Percentiles rank a stretch among this genome's conserved stretches.
These are phyloP conservation scores for Zaprionus lineosus DNA, from an alignment of 2,888 invertebrate genomes.

Conservation along the genomic window DNA sequence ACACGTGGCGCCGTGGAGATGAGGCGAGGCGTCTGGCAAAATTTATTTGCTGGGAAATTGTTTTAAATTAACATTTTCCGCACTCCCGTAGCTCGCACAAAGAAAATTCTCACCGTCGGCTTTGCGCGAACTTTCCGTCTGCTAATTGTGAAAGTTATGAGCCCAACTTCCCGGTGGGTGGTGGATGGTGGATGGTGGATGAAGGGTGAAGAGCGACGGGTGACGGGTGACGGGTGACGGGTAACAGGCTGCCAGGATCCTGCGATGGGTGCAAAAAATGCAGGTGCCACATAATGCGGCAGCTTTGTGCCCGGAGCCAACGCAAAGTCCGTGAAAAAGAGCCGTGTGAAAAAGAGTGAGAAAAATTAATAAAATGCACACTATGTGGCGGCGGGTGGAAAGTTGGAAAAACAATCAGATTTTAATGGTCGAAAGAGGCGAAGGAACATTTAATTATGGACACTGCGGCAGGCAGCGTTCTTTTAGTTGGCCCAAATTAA, in stretches of 20 bases:
- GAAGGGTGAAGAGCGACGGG: too few species aligned
- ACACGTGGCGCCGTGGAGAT: background rate
- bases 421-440: slow-evolving; percentile 4
- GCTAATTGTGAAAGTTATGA: slow-evolving; percentile 61
- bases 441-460: slow-evolving; percentile 32
- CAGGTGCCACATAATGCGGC: slow-evolving; percentile 3
- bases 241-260: background rate
- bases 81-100: slow-evolving; percentile 6
- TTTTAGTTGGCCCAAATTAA: slow-evolving; percentile 48
- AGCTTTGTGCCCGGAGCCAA: slow-evolving; percentile 13
- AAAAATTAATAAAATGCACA: slow-evolving; percentile 16
- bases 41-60: slow-evolving; percentile 27
- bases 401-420: slow-evolving; percentile 13
- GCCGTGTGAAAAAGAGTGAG: slow-evolving; percentile 10
- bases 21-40: background rate
- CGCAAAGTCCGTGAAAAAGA: too few species aligned
- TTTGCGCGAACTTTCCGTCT: slow-evolving; percentile 32
- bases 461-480: background rate
- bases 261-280: background rate
- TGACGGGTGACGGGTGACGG: too few species aligned
- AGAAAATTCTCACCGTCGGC: slow-evolving; percentile 29
- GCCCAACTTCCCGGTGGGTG: slow-evolving; percentile 15
- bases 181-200: too few species aligned
- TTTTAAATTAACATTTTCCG: slow-evolving; percentile 30
- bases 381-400: background rate